Percentiles rank a stretch among this genome's conserved stretches.
phyloP scores from a whole-genome alignment of 2,113 vertebrate genomes.

The Puntigrus tetrazona region DNA sequence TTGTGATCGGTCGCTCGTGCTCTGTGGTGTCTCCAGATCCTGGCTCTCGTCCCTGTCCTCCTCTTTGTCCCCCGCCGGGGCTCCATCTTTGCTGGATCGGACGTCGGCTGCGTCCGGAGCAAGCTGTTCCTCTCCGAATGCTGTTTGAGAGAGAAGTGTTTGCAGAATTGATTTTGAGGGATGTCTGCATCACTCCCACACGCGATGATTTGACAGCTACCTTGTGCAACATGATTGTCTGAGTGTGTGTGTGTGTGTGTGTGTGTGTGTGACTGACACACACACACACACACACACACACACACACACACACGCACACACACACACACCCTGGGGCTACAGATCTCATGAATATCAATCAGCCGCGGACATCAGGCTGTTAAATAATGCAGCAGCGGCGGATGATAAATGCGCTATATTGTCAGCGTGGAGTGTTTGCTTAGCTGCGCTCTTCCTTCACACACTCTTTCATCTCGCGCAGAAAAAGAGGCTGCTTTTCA shows the following conservation, averaged over 20 bases:
- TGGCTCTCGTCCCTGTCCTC: not conserved
- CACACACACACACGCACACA: conserved; percentile 11
- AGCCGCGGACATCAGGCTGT: conserved; percentile 54
- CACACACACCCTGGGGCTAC: conserved; percentile 41
- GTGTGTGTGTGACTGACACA: not conserved
- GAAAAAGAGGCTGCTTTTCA: not conserved
- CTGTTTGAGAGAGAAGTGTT: not conserved
- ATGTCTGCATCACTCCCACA: not conserved
- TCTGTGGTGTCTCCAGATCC: not conserved
- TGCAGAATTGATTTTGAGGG: conserved; percentile 3
- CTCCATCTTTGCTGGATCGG: not conserved
- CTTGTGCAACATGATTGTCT: conserved; percentile 1
- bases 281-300: not conserved
- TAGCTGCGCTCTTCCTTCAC: conserved; percentile 28
- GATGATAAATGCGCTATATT: conserved; percentile 55
- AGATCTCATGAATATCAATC: conserved; percentile 64
- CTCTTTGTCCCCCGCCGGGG: not conserved
- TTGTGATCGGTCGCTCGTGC: too few species aligned
- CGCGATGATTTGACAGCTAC: conserved; percentile 33
- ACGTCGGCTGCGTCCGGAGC: not conserved
- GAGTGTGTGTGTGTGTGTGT: not conserved
- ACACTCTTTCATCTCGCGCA: conserved; percentile 14
- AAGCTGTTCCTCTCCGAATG: not conserved
- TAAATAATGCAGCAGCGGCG: conserved; percentile 59
- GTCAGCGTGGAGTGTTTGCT: conserved; percentile 38